Conservation (phyloP, 2,888 invertebrate species). For the Cylloceria caligata region DNA sequence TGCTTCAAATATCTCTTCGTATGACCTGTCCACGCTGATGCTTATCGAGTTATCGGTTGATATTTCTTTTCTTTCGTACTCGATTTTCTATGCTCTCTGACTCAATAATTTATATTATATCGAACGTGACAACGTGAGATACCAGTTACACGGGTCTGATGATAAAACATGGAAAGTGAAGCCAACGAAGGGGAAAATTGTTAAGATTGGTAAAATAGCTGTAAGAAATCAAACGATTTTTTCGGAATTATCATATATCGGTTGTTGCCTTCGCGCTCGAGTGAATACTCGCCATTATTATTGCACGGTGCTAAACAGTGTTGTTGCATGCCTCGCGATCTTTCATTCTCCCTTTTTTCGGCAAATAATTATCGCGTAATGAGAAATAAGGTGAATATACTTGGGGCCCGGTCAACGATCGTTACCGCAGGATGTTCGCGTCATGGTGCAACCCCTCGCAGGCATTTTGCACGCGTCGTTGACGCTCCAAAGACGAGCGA, state of each 20-base stretch:
- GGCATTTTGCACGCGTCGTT: slow-evolving; percentile 41
- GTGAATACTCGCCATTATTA: slow-evolving; percentile 44
- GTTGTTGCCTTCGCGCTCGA: slow-evolving; percentile 61
- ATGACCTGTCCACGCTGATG: neutral
- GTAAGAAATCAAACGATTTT: slow-evolving; percentile 35
- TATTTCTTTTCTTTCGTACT: neutral
- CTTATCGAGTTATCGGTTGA: neutral
- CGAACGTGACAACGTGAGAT: neutral
- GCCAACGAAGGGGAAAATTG: slow-evolving; percentile 56
- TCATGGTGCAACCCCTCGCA: slow-evolving; percentile 21
- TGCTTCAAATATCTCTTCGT: neutral
- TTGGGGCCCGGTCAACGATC: neutral
- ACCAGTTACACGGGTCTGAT: neutral
- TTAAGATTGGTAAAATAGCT: slow-evolving; percentile 27
- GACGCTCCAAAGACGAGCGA: slow-evolving; percentile 31
- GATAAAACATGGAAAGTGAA: neutral
- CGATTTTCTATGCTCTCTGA: slow-evolving; percentile 8
- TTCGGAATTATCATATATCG: slow-evolving; percentile 11
- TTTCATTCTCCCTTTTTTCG: slow-evolving; percentile 11
- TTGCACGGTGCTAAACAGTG: neutral
- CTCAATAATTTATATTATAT: slow-evolving; percentile 8
- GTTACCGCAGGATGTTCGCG: slow-evolving; percentile 9
- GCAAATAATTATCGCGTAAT: slow-evolving; percentile 16
- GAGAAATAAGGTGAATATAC: slow-evolving; percentile 7
- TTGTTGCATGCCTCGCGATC: neutral